Base-by-base conservation (phyloP, 2,888 invertebrate species). In the Lasioglossum oenotherae region DNA sequence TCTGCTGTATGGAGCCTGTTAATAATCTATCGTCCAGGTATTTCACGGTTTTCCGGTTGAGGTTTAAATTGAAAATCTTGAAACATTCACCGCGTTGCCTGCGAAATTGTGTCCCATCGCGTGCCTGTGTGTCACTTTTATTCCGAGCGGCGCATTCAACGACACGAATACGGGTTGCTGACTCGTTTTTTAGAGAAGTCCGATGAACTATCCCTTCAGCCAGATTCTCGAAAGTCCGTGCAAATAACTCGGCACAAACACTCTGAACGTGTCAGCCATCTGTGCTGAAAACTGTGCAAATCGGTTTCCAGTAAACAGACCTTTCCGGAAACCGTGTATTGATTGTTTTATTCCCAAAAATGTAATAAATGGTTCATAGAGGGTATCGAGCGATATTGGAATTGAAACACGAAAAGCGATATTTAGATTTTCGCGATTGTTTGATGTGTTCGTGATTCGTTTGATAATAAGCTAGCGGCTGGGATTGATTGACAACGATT, bases 41-140 rank as follows among this genome's bases (percentile, higher is more conserved):
- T 57, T 75, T 57, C 74, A 60, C 57, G 38, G 53, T 74, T 41
- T 74, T 60, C 57, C 57, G 31, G 23, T 19, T 19, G 35, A 41
- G 46, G 31, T 67, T 35, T 23, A 35, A 23, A 67, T 67, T 67
- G 67, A 67, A 76, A 64, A 31, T 81, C 80, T 31, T 49, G 46
- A 67, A 67, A 67, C 35, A 67, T 67, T 67, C 35, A 35, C 67
- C 35, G 35, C 19, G 67, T 67, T 35, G 35, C 67, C 35, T 4
- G 35, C 57, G 19, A 67, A 67, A 67, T 38, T 67, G 67, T 67
- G 23, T 67, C 35, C 67, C 67, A 8, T 27, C 67, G 16, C 16
- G 46, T 46, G 16, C 1, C 35, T 16, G 67, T 35, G 67, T 67
- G 35, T 35, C 67, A 35, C 67, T 23, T 67, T 35, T 35, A 5